Conservation (phyloP, 2,113 vertebrate species). For the Emydocephalus ijimae region DNA sequence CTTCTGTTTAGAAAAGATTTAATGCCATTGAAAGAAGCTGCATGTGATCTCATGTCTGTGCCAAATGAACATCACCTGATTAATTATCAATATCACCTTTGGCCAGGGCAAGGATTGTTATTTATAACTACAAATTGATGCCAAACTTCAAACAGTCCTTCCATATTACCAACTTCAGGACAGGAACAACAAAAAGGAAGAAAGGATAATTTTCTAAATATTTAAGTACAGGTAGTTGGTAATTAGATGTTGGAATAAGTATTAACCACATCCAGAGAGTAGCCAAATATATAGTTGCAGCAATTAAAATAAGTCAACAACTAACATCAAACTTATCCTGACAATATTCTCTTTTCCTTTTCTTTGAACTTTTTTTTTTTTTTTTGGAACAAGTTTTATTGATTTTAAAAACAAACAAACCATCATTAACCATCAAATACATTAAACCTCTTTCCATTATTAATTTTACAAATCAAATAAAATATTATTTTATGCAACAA, state of each 20-base stretch:
- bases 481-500: too few relatives aligned
- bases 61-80: conserved; percentile 21
- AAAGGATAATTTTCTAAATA: not conserved
- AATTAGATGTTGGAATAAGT: not conserved
- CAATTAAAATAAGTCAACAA: not conserved
- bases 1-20: conserved; percentile 21
- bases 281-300: not conserved
- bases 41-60: not conserved
- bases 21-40: not conserved
- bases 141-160: not conserved
- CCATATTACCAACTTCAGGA: not conserved
- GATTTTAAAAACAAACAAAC: too few relatives aligned
- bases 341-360: not conserved
- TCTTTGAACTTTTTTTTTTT: too few relatives aligned
- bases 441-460: too few relatives aligned
- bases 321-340: not conserved
- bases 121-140: not conserved
- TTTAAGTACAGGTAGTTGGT: not conserved
- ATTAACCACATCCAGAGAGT: not conserved
- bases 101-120: not conserved
- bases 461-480: too few relatives aligned
- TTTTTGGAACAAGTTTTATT: too few relatives aligned
- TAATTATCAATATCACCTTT: conserved; percentile 2
- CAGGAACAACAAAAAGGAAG: not conserved
- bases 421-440: too few relatives aligned